Conservation (phyloP, 2,113 vertebrate species). For the Aplodontia rufa region DNA sequence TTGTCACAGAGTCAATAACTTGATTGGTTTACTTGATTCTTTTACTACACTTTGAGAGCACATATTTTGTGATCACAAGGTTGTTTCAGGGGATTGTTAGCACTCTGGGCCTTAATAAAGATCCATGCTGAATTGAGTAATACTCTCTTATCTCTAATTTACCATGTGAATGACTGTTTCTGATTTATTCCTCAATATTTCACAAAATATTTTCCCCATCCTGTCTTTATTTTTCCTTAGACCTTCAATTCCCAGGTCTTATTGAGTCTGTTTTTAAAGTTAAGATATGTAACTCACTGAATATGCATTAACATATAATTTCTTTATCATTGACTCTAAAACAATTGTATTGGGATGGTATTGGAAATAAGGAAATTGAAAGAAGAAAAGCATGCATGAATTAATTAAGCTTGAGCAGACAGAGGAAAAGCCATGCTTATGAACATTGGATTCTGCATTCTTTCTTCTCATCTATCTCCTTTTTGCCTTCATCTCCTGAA, state of each 20-base stretch:
- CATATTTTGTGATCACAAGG: neutral
- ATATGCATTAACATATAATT: neutral
- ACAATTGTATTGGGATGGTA: neutral
- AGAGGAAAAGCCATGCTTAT: neutral
- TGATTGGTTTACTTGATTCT: no score
- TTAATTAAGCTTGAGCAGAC: neutral
- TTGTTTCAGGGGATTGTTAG: neutral
- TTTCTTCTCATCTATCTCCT: neutral
- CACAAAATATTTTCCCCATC: neutral
- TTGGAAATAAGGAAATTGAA: neutral
- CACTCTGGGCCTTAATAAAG: neutral
- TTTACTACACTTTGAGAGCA: neutral
- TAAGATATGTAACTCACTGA: neutral
- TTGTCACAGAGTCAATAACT: neutral
- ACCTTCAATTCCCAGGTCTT: neutral
- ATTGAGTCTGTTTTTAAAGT: neutral
- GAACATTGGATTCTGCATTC: neutral
- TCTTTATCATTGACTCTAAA: neutral
- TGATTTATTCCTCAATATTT: neutral
- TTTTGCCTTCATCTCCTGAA: neutral
- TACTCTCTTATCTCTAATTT: neutral
- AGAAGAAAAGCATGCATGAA: neutral
- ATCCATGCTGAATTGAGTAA: neutral
- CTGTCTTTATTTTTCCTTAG: neutral
- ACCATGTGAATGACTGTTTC: neutral